A percentile compares a stretch with the other conserved stretches of the same genome.
These are phyloP conservation scores for Synanthedon andrenaeformis DNA, from an alignment of 2,888 invertebrate species.

Conservation along the genomic window DNA sequence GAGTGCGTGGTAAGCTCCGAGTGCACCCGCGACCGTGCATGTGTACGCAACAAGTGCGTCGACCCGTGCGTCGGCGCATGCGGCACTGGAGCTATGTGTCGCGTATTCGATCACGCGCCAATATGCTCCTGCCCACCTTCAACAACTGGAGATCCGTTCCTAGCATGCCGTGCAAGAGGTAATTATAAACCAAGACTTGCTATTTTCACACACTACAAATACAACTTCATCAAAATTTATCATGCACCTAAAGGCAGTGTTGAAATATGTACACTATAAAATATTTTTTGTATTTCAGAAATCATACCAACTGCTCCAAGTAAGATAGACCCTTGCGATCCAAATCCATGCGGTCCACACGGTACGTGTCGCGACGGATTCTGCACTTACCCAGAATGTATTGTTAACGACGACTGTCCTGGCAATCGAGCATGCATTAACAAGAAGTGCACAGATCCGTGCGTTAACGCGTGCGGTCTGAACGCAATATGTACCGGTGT, in stretches of 20 bases:
- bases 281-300: neutral
- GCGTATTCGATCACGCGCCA: conserved; percentile 65
- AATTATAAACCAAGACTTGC: neutral
- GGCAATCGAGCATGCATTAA: conserved; percentile 84
- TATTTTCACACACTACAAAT: neutral
- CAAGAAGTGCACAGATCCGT: conserved; percentile 87
- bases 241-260: conserved; percentile 9
- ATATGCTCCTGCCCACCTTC: conserved; percentile 83
- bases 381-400: conserved; percentile 86
- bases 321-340: conserved; percentile 73
- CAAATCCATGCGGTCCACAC: conserved; percentile 79
- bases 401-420: conserved; percentile 88
- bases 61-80: conserved; percentile 88
- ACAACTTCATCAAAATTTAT: neutral
- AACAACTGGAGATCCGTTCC: conserved; percentile 84
- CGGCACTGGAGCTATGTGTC: conserved; percentile 82
- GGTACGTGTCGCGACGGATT: conserved; percentile 75
- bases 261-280: neutral
- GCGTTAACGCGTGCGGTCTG: conserved; percentile 83
- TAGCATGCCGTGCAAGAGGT: conserved; percentile 69
- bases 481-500: conserved; percentile 84
- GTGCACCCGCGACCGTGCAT: conserved; percentile 81
- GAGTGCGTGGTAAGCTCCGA: conserved; percentile 88
- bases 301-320: conserved; percentile 16
- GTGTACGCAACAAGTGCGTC: conserved; percentile 81